Evolutionary conservation across 1,140 invertebrate species (phyloP).

Genomic region (Macrosteles quadrilineatus): DNA sequence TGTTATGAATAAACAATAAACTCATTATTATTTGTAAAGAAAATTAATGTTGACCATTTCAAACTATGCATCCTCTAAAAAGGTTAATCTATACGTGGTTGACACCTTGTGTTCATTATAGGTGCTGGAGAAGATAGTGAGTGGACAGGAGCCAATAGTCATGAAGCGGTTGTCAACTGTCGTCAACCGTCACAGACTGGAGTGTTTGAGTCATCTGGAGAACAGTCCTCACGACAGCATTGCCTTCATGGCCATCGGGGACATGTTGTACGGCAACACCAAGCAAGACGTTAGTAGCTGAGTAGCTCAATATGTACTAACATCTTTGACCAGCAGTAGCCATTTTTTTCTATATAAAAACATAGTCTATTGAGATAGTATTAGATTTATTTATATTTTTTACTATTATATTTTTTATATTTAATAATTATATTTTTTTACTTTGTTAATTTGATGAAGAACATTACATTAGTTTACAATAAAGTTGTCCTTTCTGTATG

Average conservation of each 20-base stretch:
- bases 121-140: slow-evolving; percentile 56
- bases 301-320: slow-evolving; percentile 20
- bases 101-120: no score
- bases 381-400: neutral
- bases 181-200: slow-evolving; percentile 70
- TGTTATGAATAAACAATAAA: no score
- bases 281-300: slow-evolving; percentile 68
- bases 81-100: no score
- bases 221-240: slow-evolving; percentile 73
- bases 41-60: no score
- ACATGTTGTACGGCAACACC: slow-evolving; percentile 77
- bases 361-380: neutral
- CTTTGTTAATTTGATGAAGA: no score
- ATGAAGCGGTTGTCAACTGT: slow-evolving; percentile 73
- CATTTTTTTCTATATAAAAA: neutral
- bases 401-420: no score
- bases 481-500: no score
- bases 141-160: slow-evolving; percentile 63
- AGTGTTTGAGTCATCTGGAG: slow-evolving; percentile 71
- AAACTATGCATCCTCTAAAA: no score
- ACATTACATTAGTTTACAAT: no score
- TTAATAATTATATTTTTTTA: no score
- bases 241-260: slow-evolving; percentile 74
- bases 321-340: neutral
- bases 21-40: no score